Evolutionary conservation across 2,797 vertebrate genomes (phyloP).

Genomic region (Crocidura indochinensis): DNA sequence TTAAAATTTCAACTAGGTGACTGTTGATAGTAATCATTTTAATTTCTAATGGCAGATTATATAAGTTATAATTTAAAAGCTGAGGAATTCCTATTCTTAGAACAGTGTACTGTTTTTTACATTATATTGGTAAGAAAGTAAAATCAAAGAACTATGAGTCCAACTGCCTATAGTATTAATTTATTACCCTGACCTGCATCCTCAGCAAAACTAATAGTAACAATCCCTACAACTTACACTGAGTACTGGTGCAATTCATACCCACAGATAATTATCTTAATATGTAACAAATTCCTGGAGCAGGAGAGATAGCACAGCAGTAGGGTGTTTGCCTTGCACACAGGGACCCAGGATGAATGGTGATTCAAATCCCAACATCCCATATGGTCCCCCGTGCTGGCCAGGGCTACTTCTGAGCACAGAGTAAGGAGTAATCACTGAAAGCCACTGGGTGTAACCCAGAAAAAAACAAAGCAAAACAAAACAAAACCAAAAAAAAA

Average conservation of each 20-base stretch:
- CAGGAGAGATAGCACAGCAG: too few species aligned
- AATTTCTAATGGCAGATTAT: not conserved
- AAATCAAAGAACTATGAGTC: not conserved
- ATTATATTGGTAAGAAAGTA: not conserved
- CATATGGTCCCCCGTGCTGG: too few species aligned
- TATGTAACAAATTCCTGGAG: conserved; percentile 1
- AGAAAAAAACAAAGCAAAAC: too few species aligned
- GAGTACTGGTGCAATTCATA: conserved; percentile 23
- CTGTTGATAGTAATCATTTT: conserved; percentile 26
- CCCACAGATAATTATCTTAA: not conserved
- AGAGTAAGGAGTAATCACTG: too few species aligned
- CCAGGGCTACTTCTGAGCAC: too few species aligned
- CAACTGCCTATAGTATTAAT: not conserved
- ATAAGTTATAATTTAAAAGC: not conserved
- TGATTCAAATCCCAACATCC: too few species aligned
- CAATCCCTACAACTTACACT: not conserved
- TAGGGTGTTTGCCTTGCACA: too few species aligned
- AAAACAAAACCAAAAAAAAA: too few species aligned
- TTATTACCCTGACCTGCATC: not conserved
- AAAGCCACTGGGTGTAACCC: too few species aligned
- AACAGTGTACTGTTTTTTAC: not conserved
- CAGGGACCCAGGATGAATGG: too few species aligned
- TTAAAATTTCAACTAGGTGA: conserved; percentile 18
- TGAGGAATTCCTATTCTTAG: not conserved
- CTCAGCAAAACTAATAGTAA: conserved; percentile 25